Evolutionary conservation across 2,888 invertebrate genomes (phyloP), one percentile per base, ranked within the genome.

Genomic region (Athalia cordata): DNA sequence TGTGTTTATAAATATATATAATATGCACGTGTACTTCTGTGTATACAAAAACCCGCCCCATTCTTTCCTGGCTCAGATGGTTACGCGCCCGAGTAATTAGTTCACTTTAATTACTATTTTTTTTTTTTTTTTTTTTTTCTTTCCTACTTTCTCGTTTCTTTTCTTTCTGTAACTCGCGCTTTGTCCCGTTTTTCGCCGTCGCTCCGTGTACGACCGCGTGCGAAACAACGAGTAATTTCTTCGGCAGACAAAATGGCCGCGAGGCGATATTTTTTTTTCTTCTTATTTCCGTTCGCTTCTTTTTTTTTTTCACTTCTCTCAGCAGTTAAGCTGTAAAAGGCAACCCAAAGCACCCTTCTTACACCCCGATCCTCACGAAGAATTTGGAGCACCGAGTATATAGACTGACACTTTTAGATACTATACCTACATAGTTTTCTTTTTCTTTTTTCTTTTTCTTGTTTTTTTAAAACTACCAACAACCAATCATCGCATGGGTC

Each of bases 191-290:
- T 66, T 66, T 66, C 50, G 68, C 68, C 29, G 43, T 43, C 29
- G 11, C 68, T 29, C 29, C 29, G 29, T 29, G 29, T 29, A 29
- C 29, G 29, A 29, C 29, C 29, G 29, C 29, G 29, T 29, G 50
- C 7, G 68, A 68, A 68, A 68, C 68, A 68, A 68, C 68, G 68
- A 68, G 68, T 55, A 68, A 68, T 55, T 68, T 68, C 55, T 68
- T 52, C 55, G 15, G 11, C 68, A 68, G 68, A 66, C 68, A 68
- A 68, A 68, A 68, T 68, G 50, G 68, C 68, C 52, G 11, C 67
- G 15, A 29, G 52, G 55, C 3, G 67, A 55, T n/a, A 55, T 2
- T 8, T 52, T 50, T 52, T 11, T 52, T 43, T 55, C 43, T n/a
- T 7, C 4, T 29, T 2, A 29, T 29, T 29, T 4, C 64, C 0